These are phyloP conservation scores for Galendromus occidentalis DNA, from an alignment of 1,140 invertebrate genomes.

Conservation along the genomic window DNA sequence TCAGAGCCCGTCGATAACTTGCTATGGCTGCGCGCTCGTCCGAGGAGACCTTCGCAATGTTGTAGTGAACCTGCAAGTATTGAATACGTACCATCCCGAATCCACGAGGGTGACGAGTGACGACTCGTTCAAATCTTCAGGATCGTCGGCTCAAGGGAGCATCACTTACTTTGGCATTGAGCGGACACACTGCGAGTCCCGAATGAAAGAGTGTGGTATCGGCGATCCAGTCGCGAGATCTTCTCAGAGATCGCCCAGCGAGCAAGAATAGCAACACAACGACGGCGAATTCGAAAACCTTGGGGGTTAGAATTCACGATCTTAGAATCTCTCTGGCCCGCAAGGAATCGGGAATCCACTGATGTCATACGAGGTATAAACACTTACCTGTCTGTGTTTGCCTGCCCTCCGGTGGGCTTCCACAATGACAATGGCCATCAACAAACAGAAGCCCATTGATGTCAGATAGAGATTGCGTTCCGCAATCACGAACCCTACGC, in stretches of 20 bases:
- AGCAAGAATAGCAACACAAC: constrained; percentile 29
- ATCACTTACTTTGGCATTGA: constrained; percentile 25
- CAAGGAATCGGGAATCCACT: background rate
- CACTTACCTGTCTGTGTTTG: constrained; percentile 13
- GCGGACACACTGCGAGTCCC: constrained; percentile 50
- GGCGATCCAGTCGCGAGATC: constrained; percentile 54
- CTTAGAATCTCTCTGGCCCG: background rate
- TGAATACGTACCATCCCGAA: constrained; percentile 29
- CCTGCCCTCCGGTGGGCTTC: constrained; percentile 21
- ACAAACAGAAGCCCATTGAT: constrained; percentile 59
- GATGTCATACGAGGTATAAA: background rate
- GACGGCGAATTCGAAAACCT: constrained; percentile 20
- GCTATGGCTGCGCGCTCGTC: constrained; percentile 47
- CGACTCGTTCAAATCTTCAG: constrained; percentile 24
- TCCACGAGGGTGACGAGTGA: background rate
- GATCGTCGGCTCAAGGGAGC: constrained; percentile 18
- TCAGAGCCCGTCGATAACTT: constrained; percentile 58
- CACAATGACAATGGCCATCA: constrained; percentile 44
- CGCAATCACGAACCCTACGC: constrained; percentile 76
- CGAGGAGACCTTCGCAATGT: constrained; percentile 65
- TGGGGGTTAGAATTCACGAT: constrained; percentile 14
- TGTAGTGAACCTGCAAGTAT: constrained; percentile 87
- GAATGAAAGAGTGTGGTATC: constrained; percentile 50
- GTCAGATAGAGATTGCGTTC: constrained; percentile 67
- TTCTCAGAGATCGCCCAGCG: constrained; percentile 33